phyloP scores from a whole-genome alignment of 2,888 invertebrate species.

The Erpobdella octoculata region DNA sequence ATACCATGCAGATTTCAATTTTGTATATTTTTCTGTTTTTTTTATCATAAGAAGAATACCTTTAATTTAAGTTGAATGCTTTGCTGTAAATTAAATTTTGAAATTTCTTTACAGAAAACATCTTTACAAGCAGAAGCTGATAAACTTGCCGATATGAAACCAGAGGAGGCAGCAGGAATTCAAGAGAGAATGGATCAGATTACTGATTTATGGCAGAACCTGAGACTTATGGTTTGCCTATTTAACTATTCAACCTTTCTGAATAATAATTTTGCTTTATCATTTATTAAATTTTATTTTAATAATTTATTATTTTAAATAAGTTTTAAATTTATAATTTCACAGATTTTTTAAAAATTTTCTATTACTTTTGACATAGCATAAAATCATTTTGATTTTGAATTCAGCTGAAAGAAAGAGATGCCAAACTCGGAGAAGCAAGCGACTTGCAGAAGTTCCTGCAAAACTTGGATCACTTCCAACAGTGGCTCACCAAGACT shows the following conservation, averaged over 20 bases:
- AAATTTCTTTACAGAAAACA: slow-evolving; percentile 59
- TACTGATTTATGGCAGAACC: slow-evolving; percentile 86
- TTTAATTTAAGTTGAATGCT: not conserved
- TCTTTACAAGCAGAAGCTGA: slow-evolving; percentile 86
- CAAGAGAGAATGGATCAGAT: slow-evolving; percentile 75
- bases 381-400: not conserved
- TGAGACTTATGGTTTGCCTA: slow-evolving; percentile 74
- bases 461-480: slow-evolving; percentile 97
- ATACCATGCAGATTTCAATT: too few species aligned
- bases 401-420: slow-evolving; percentile 83
- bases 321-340: not conserved
- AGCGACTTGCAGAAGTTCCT: slow-evolving; percentile 82
- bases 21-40: not conserved
- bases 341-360: not conserved
- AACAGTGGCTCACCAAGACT: slow-evolving; percentile 94
- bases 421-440: slow-evolving; percentile 94
- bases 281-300: not conserved
- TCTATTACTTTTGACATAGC: not conserved
- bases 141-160: slow-evolving; percentile 82
- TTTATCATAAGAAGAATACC: not conserved
- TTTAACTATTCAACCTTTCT: too few species aligned
- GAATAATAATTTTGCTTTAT: too few species aligned
- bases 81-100: not conserved
- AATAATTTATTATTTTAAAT: not conserved
- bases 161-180: slow-evolving; percentile 60